phyloP scores from a whole-genome alignment of 2,797 vertebrate genomes.

The Carcharodon carcharias region DNA sequence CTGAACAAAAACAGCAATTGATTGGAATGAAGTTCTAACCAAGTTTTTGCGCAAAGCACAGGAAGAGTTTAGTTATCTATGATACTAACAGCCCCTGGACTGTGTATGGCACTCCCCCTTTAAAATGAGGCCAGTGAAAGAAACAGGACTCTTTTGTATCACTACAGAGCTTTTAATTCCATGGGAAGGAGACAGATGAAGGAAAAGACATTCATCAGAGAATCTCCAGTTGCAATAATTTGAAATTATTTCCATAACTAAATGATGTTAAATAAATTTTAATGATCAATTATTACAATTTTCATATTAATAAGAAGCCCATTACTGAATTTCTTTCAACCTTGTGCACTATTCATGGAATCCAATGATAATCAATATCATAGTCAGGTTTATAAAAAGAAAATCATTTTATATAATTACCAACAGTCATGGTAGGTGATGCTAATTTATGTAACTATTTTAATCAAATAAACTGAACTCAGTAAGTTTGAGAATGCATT shows the following conservation, averaged over 20 bases:
- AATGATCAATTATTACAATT: neutral
- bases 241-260: neutral
- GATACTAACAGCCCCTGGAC: neutral
- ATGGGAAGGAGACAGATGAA: neutral
- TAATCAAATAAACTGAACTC: no score
- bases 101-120: slow-evolving; percentile 10
- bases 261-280: neutral
- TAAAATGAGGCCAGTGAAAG: slow-evolving; percentile 17
- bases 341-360: neutral
- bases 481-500: neutral
- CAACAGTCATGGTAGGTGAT: neutral
- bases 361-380: neutral
- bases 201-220: neutral
- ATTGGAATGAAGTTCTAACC: neutral
- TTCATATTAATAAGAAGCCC: neutral
- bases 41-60: neutral
- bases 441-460: neutral
- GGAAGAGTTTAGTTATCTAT: neutral
- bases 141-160: neutral
- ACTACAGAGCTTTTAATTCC: neutral
- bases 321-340: neutral
- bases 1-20: slow-evolving; percentile 39
- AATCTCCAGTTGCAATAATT: neutral
- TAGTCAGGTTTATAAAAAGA: neutral
- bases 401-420: neutral